Evolutionary conservation across 2,797 vertebrate species (phyloP), one percentile per base, ranked within the genome.

Genomic region (Nothura maculosa): DNA sequence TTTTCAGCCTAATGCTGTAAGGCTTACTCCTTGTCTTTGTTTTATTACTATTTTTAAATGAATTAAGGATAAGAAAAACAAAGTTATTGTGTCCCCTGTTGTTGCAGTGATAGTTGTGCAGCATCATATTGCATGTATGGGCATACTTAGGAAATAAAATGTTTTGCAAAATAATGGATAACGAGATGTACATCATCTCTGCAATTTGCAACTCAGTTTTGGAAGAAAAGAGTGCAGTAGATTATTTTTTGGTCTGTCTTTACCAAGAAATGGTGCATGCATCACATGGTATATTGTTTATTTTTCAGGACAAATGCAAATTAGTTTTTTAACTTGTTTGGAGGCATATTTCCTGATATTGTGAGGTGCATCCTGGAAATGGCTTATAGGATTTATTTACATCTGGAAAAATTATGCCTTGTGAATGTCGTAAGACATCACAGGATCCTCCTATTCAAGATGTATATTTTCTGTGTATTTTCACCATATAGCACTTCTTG

Each of bases 141-240:
- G 7, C 12, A 47, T 42, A 16, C 21, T 68, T 50, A 24, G 27
- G 24, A 20, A 57, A 42, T 36, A 83, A 66, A 36, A 57, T 0
- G 1, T 75, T 34, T 16, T 58, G 16, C 57, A 50, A 67, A 36
- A 22, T 58, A 47, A 19, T 2, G 2, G 13, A 4, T 62, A 47
- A 47, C 5, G 48, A 58, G 38, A 34, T 57, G 27, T 67, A 19
- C 42, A 30, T 32, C 60, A 42, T 10, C 16, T 5, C 16, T 73
- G 27, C 43, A 73, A 57, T 91, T 77, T 43, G 24, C 43, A 63
- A 14, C 12, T 16, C 12, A 17, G 13, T 58, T 85, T n/a, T 73
- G 68, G 66, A 32, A 63, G 43, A 17, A 0, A 0, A 15, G 24
- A 43, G 14, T 54, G 34, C 0, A 0, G 22, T 54, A 16, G 21